Conservation (phyloP, 2,888 invertebrate genomes). For the Campopleginae sp. region DNA sequence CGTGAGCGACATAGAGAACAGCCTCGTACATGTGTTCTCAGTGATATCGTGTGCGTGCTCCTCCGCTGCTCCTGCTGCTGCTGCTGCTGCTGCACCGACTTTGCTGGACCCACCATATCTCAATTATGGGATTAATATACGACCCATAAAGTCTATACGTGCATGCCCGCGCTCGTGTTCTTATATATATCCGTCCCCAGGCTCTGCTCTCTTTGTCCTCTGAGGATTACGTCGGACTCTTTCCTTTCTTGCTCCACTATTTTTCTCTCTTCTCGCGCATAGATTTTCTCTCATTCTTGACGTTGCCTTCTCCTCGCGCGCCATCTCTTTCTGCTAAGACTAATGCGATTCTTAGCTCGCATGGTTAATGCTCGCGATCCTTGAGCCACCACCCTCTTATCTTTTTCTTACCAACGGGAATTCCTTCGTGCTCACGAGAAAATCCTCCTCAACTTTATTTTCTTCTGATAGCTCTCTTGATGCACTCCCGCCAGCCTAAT, state of each 20-base stretch:
- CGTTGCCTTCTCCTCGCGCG: slow-evolving; percentile 3
- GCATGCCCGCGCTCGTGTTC: slow-evolving; percentile 53
- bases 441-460: slow-evolving; percentile 27
- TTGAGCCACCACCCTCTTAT: slow-evolving; percentile 41
- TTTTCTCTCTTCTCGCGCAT: slow-evolving; percentile 15
- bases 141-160: slow-evolving; percentile 79
- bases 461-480: slow-evolving; percentile 20
- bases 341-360: slow-evolving; percentile 42
- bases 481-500: slow-evolving; percentile 74
- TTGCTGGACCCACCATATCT: slow-evolving; percentile 76
- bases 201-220: slow-evolving; percentile 58
- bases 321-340: slow-evolving; percentile 49
- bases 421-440: slow-evolving; percentile 52
- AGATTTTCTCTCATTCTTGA: slow-evolving; percentile 40
- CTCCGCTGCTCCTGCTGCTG: not conserved
- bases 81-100: slow-evolving; percentile 37
- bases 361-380: slow-evolving; percentile 40
- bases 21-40: not conserved
- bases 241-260: slow-evolving; percentile 26
- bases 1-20: slow-evolving; percentile 42
- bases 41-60: not conserved
- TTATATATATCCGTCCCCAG: slow-evolving; percentile 12
- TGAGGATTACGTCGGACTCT: slow-evolving; percentile 34
- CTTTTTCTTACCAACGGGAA: slow-evolving; percentile 58
- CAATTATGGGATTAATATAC: slow-evolving; percentile 83